phyloP scores from a whole-genome alignment of 2,888 invertebrate genomes.

The Tachystola acroxantha region DNA sequence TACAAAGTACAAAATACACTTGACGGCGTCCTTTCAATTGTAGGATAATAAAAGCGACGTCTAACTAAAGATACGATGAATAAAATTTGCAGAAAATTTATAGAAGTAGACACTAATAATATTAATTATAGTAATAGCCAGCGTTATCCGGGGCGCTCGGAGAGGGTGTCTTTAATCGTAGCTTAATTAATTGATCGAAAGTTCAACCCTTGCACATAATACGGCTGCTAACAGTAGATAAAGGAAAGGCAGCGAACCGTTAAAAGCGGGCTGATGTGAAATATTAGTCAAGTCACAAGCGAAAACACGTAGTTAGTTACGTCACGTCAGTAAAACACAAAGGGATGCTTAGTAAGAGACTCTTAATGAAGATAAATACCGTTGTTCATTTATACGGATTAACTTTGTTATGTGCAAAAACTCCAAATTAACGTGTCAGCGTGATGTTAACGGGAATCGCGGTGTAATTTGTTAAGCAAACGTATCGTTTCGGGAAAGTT shows the following conservation, averaged over 20 bases:
- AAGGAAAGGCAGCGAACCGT: conserved; percentile 65
- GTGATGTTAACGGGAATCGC: conserved; percentile 31
- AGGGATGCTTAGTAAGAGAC: conserved; percentile 70
- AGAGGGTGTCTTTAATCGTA: conserved; percentile 58
- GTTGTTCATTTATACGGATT: conserved; percentile 69
- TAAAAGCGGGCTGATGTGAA: conserved; percentile 69
- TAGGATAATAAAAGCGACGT: too few species aligned
- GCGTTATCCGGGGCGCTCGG: conserved; percentile 47
- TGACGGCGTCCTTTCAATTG: too few species aligned
- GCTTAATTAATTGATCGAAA: conserved; percentile 76
- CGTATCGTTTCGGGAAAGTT: conserved; percentile 2
- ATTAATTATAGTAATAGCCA: conserved; percentile 58
- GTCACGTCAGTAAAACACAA: conserved; percentile 66
- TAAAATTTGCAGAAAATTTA: conserved; percentile 31
- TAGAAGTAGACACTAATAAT: conserved; percentile 51
- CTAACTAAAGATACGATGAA: too few species aligned
- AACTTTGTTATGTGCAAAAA: conserved; percentile 61
- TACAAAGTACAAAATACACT: too few species aligned
- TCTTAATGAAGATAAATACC: conserved; percentile 76
- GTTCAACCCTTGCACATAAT: conserved; percentile 70
- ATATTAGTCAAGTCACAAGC: conserved; percentile 71
- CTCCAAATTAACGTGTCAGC: conserved; percentile 44
- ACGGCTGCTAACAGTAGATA: conserved; percentile 68
- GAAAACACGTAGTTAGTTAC: conserved; percentile 51
- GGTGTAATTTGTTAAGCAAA: conserved; percentile 10